Conservation (phyloP, 1,140 invertebrate genomes). For the Gryon sp. region DNA sequence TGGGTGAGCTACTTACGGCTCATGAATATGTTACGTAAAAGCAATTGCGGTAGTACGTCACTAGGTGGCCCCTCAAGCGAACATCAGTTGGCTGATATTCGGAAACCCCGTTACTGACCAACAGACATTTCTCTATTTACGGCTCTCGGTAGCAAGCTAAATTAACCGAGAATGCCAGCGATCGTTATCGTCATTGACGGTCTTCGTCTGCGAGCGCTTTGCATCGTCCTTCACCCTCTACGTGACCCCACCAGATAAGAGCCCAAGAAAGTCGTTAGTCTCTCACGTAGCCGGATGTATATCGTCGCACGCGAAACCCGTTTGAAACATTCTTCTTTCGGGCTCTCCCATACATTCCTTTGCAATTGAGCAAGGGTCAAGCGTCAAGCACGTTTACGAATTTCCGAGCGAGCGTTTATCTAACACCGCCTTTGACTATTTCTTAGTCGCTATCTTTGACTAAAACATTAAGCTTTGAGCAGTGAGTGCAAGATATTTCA, state of each 20-base stretch:
- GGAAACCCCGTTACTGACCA: constrained; percentile 23
- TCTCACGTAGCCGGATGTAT: constrained; percentile 74
- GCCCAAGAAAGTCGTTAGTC: constrained; percentile 77
- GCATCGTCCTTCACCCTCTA: constrained; percentile 70
- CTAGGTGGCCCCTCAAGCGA: constrained; percentile 7
- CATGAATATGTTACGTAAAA: constrained; percentile 66
- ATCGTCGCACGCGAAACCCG: constrained; percentile 77
- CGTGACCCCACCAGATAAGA: constrained; percentile 78
- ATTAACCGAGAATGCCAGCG: constrained; percentile 75
- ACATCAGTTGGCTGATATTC: constrained; percentile 53
- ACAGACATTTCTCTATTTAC: constrained; percentile 72
- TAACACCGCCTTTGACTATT: constrained; percentile 63
- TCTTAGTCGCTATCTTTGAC: constrained; percentile 59
- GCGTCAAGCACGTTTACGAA: constrained; percentile 70
- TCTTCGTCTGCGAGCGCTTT: constrained; percentile 67
- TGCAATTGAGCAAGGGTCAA: constrained; percentile 60
- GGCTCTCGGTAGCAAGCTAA: constrained; percentile 71
- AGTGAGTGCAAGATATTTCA: constrained; percentile 55
- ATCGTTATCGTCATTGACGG: constrained; percentile 72
- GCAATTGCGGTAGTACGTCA: constrained; percentile 45
- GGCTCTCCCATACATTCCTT: constrained; percentile 60
- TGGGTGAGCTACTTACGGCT: constrained; percentile 40
- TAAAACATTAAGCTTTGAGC: constrained; percentile 62
- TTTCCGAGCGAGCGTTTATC: constrained; percentile 66
- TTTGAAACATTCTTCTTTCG: constrained; percentile 62